Evolutionary conservation across 1,140 invertebrate species (phyloP).

Genomic region (Drosophila leontia): DNA sequence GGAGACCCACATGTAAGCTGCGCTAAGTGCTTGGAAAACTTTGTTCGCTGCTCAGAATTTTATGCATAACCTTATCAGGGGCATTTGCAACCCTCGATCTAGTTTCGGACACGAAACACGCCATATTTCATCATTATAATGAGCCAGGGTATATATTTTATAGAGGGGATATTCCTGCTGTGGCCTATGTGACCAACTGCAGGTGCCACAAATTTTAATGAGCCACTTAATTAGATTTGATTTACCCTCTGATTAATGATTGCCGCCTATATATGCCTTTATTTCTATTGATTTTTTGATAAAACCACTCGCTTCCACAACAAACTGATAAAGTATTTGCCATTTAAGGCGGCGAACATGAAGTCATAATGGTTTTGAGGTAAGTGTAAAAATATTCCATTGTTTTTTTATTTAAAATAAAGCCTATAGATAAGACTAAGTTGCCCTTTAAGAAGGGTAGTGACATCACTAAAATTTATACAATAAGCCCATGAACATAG

Average conservation of each 20-base stretch:
- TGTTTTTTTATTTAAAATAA: background rate
- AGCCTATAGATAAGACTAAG: background rate
- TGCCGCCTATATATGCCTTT: slow-evolving; percentile 4
- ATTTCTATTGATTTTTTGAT: slow-evolving; percentile 34
- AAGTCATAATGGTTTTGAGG: slow-evolving; percentile 10
- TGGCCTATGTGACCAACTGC: slow-evolving; percentile 58
- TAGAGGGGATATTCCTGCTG: slow-evolving; percentile 12
- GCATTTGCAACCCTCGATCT: slow-evolving; percentile 34
- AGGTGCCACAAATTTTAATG: slow-evolving; percentile 50
- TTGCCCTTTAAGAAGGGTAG: background rate
- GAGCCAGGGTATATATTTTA: slow-evolving; percentile 4
- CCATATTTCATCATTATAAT: slow-evolving; percentile 43
- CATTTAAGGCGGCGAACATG: slow-evolving; percentile 10
- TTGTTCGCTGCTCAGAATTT: slow-evolving; percentile 15
- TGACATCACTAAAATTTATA: background rate
- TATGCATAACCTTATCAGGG: slow-evolving; percentile 13
- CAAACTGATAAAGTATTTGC: slow-evolving; percentile 20
- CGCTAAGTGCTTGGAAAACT: slow-evolving; percentile 45
- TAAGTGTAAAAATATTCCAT: background rate
- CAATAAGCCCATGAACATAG: background rate
- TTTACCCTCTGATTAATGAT: slow-evolving; percentile 22
- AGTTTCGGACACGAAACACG: slow-evolving; percentile 16
- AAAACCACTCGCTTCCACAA: background rate
- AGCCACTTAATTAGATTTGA: slow-evolving; percentile 44
- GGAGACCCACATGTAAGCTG: slow-evolving; percentile 20